These are phyloP conservation scores for Zapus hudsonius DNA, from an alignment of 2,113 vertebrate genomes.

Conservation along the genomic window DNA sequence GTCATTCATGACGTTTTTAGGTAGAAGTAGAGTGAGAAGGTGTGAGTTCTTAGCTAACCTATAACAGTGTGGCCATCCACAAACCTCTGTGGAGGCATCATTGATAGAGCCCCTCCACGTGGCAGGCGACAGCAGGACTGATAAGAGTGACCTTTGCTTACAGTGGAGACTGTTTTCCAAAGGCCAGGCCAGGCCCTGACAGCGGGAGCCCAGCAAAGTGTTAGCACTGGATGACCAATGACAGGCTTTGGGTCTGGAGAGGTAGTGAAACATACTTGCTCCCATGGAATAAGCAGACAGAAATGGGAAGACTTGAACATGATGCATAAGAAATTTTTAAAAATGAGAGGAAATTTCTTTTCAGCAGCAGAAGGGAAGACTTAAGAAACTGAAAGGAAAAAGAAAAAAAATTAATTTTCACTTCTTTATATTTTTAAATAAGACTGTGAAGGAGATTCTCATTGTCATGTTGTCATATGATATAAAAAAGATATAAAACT, in stretches of 20 bases:
- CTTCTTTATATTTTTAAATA: background rate
- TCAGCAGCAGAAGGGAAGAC: slow-evolving; percentile 9
- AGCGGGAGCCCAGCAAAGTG: background rate
- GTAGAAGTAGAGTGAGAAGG: slow-evolving; percentile 61
- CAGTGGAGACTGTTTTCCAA: slow-evolving; percentile 16
- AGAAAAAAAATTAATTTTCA: background rate
- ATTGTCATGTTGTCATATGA: background rate
- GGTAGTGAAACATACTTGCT: background rate
- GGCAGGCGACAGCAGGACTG: background rate
- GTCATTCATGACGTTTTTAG: slow-evolving; percentile 81
- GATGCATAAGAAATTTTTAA: background rate
- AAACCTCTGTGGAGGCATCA: slow-evolving; percentile 75
- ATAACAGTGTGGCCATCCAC: slow-evolving; percentile 68
- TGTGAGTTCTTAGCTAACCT: slow-evolving; percentile 70
- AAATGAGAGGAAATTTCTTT: background rate
- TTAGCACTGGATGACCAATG: background rate
- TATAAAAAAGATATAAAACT: background rate
- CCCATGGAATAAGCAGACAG: background rate
- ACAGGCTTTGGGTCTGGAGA: background rate
- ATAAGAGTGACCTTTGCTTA: slow-evolving; percentile 31
- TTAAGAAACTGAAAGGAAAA: background rate
- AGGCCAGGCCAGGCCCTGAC: background rate
- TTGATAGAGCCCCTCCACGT: slow-evolving; percentile 64
- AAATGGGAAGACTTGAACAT: background rate
- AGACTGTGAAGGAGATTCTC: background rate